These are phyloP conservation scores for Protula sp. DNA, from an alignment of 2,888 invertebrate genomes.

Conservation along the genomic window DNA sequence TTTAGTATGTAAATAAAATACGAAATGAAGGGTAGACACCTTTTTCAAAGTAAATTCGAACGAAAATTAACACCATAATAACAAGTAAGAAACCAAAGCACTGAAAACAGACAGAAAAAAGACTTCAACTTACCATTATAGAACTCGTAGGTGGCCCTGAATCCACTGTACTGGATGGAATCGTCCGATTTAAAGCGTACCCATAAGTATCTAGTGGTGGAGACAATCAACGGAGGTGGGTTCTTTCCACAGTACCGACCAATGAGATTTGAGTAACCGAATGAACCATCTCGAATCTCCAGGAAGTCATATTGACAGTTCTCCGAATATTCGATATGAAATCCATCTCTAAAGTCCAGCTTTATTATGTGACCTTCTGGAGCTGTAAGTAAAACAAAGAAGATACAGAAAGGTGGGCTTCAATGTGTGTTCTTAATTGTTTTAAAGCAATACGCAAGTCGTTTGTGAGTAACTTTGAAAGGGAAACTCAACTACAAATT, in stretches of 20 bases:
- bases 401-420: neutral
- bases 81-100: too few species aligned
- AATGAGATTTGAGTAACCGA: conserved; percentile 58
- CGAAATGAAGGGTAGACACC: too few species aligned
- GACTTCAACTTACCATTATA: too few species aligned
- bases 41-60: too few species aligned
- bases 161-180: conserved; percentile 73
- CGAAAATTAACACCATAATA: too few species aligned
- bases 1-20: too few species aligned
- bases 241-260: conserved; percentile 67
- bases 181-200: conserved; percentile 74
- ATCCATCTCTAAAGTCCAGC: conserved; percentile 75
- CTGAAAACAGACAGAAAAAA: too few species aligned
- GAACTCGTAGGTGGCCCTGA: conserved; percentile 68
- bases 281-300: conserved; percentile 76
- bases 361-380: conserved; percentile 58
- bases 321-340: conserved; percentile 62
- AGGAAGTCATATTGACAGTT: conserved; percentile 74
- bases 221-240: conserved; percentile 69
- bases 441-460: too few species aligned
- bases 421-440: neutral
- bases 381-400: conserved; percentile 38
- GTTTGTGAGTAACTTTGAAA: too few species aligned
- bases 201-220: conserved; percentile 71
- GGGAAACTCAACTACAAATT: too few species aligned